Conservation (phyloP, 2,888 invertebrate genomes). For the Lycaena phlaeas region DNA sequence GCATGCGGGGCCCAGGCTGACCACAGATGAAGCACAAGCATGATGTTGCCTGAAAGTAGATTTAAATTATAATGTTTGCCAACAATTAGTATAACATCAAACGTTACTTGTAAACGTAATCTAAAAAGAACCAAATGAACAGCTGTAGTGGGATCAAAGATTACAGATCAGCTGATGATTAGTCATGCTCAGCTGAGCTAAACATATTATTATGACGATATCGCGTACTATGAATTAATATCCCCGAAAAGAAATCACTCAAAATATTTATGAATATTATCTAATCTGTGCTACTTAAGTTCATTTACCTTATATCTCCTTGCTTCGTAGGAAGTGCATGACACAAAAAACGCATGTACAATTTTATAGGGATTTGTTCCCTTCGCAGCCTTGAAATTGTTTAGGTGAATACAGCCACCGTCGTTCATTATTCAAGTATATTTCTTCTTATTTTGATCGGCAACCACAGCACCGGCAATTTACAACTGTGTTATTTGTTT, state of each 20-base stretch:
- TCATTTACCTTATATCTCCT: constrained; percentile 84
- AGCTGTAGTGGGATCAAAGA: constrained; percentile 60
- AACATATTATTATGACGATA: not conserved
- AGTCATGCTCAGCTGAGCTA: constrained; percentile 20
- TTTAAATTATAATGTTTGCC: not conserved
- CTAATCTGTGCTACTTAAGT: constrained; percentile 9
- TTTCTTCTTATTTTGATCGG: constrained; percentile 13
- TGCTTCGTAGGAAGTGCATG: constrained; percentile 85
- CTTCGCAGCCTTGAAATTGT: constrained; percentile 83
- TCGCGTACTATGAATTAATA: not conserved
- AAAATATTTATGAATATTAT: not conserved
- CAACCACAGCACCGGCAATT: constrained; percentile 17
- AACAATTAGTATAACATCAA: not conserved
- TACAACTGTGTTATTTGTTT: constrained; percentile 8
- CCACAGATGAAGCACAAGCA: constrained; percentile 89
- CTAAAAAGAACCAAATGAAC: constrained; percentile 24
- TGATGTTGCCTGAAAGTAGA: constrained; percentile 78
- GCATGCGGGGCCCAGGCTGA: constrained; percentile 83
- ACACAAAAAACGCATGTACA: constrained; percentile 89
- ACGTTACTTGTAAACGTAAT: not conserved
- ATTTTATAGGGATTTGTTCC: constrained; percentile 83
- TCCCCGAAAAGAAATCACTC: not conserved
- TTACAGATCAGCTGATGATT: constrained; percentile 64
- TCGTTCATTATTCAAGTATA: constrained; percentile 79
- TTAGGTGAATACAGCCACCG: constrained; percentile 85